Conservation (phyloP, 53 echinoderm and acorn worm species). For the Astropecten irregularis region DNA sequence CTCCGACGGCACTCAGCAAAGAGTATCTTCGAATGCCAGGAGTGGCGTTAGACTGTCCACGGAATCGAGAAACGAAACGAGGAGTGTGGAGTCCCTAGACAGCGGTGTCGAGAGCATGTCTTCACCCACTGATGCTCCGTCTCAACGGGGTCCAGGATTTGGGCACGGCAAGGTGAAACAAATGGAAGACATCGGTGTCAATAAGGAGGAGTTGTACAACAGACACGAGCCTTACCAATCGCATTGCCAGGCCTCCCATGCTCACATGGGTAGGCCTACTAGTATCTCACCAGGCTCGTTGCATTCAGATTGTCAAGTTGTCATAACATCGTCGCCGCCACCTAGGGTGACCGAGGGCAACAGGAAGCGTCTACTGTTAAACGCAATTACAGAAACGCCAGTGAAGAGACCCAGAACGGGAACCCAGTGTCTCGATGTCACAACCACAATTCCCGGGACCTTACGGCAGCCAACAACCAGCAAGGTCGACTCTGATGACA, state of each 20-base stretch:
- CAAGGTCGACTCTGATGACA: no score
- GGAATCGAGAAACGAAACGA: slow-evolving; percentile 17
- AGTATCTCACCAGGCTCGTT: background rate
- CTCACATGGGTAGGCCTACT: background rate
- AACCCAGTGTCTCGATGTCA: no score
- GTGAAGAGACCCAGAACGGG: no score
- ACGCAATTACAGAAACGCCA: no score
- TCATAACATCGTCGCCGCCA: no score
- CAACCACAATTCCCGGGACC: no score
- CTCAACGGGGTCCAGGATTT: background rate
- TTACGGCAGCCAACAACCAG: no score
- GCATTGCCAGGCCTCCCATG: background rate
- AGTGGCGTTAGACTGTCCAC: background rate
- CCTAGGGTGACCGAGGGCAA: no score
- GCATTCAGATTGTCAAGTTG: no score
- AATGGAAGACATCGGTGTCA: background rate
- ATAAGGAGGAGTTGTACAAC: background rate
- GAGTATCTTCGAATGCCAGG: background rate
- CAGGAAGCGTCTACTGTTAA: no score
- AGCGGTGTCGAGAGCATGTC: slow-evolving; percentile 58
- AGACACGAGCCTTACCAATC: background rate
- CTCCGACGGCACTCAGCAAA: background rate
- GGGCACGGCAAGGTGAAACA: background rate
- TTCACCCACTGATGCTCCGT: slow-evolving; percentile 22
- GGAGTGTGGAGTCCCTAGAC: slow-evolving; percentile 56